Evolutionary conservation across 2,888 invertebrate species (phyloP), one percentile per base, ranked within the genome.

Genomic region (Ischnus inquisitorius): DNA sequence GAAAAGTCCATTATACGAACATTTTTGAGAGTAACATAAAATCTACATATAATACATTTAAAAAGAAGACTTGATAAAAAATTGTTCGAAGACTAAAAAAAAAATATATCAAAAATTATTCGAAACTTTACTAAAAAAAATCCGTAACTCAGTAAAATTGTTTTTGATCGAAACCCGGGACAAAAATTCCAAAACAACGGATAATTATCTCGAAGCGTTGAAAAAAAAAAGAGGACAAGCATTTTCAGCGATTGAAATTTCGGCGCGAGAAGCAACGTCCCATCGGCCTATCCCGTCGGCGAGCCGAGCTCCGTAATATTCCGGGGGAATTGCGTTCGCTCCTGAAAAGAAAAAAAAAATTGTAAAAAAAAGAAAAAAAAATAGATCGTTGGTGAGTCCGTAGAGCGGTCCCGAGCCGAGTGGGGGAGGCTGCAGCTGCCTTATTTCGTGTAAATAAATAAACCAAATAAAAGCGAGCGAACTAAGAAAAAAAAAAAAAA

Each of bases 401-500:
- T 34, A 34, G 4, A 34, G 34, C 34, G 34, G 34, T 34, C 34
- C 34, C 34, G 71, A 75, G 19, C 69, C 57, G 46, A 60, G 72
- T 54, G 71, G 48, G 51, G 79, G 22, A 67, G 48, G 22, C 65
- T 28, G 71, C 39, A 65, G 64, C 67, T 79, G 85, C 54, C 51
- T 19, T 19, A 16, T 19, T 19, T 46, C 46, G 46, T 46, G 46
- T 46, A 46, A 46, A 46, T 46, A 46, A 75, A 57, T 46, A 67
- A 80, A 41, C 60, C 28, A 43, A 57, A 57, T 43, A 54, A 43
- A 12, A 83, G 46, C 39, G 12, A 68, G 68, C 41, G 69, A 60
- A 4, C 41, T 69, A 62, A 71, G 43, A 69, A 72, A 79, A 80
- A 75, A 86, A 62, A 68, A 67, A 62, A 71, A 39, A 69, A 72